Conservation (phyloP, 1,140 invertebrate species). For the Pseudomyrmex pallidus region DNA sequence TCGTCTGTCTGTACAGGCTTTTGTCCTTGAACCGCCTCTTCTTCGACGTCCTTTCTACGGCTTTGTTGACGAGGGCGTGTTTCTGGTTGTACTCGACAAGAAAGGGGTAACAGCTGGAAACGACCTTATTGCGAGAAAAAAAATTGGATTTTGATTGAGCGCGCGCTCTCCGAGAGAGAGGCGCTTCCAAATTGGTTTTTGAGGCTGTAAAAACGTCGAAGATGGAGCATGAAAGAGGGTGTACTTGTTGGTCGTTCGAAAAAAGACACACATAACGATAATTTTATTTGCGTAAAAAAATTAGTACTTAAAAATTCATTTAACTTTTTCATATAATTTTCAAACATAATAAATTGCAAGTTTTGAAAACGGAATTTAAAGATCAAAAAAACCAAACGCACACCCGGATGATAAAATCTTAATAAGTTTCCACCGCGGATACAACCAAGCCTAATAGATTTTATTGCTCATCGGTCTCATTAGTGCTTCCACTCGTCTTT, state of each 20-base stretch:
- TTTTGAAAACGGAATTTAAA: no score
- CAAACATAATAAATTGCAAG: no score
- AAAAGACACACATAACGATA: background rate
- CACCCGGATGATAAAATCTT: no score
- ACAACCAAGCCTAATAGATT: no score
- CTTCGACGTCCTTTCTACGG: slow-evolving; percentile 7
- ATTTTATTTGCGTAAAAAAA: background rate
- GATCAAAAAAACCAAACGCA: no score
- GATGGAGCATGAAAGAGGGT: background rate
- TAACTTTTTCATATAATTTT: background rate
- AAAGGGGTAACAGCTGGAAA: slow-evolving; percentile 42
- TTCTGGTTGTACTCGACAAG: slow-evolving; percentile 10
- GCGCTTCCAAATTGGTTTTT: slow-evolving; percentile 34
- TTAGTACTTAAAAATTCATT: background rate
- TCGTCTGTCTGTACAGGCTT: slow-evolving; percentile 26
- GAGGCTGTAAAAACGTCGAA: background rate
- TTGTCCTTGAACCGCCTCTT: slow-evolving; percentile 31
- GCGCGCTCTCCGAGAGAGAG: background rate
- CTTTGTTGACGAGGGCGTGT: slow-evolving; percentile 42
- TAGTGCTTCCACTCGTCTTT: slow-evolving; percentile 8
- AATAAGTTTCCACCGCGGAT: no score
- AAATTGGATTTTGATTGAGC: slow-evolving; percentile 53
- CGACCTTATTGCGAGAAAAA: slow-evolving; percentile 25
- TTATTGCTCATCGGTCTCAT: slow-evolving; percentile 14
- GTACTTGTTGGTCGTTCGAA: background rate